phyloP scores from a whole-genome alignment of 2,888 invertebrate species.

The Agrochola lychnidis region DNA sequence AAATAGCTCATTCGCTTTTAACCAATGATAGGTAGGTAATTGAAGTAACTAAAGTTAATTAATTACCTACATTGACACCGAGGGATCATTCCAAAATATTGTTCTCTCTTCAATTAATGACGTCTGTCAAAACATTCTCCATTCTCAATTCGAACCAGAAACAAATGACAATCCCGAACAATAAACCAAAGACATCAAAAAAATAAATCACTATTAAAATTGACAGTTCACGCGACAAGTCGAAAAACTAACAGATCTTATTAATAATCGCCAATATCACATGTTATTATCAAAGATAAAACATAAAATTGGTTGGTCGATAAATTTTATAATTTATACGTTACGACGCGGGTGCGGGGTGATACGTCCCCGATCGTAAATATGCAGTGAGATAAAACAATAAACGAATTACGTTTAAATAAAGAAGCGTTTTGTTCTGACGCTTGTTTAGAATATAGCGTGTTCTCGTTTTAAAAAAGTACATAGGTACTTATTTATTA shows the following conservation, averaged over 20 bases:
- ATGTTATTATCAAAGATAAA: slow-evolving; percentile 85
- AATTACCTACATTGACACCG: not conserved
- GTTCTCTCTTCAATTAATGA: slow-evolving; percentile 36
- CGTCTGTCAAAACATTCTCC: slow-evolving; percentile 24
- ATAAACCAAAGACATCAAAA: slow-evolving; percentile 40
- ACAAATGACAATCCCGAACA: slow-evolving; percentile 48
- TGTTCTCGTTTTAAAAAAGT: slow-evolving; percentile 62
- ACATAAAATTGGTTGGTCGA: slow-evolving; percentile 83
- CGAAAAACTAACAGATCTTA: slow-evolving; percentile 76
- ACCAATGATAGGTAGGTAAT: not conserved
- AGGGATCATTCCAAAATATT: not conserved
- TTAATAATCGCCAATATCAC: slow-evolving; percentile 86
- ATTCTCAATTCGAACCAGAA: slow-evolving; percentile 27
- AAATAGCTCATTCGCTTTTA: not conserved
- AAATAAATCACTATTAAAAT: slow-evolving; percentile 87
- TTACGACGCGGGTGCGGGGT: slow-evolving; percentile 75
- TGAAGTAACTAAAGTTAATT: not conserved
- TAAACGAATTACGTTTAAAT: slow-evolving; percentile 90
- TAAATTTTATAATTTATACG: slow-evolving; percentile 88
- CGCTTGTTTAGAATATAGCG: slow-evolving; percentile 83
- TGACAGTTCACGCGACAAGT: slow-evolving; percentile 87
- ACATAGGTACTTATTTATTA: not conserved
- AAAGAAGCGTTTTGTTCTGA: slow-evolving; percentile 88
- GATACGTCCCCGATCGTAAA: slow-evolving; percentile 85
- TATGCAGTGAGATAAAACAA: slow-evolving; percentile 89